Evolutionary conservation across 2,113 vertebrate genomes (phyloP).

Genomic region (Antidorcas marsupialis): DNA sequence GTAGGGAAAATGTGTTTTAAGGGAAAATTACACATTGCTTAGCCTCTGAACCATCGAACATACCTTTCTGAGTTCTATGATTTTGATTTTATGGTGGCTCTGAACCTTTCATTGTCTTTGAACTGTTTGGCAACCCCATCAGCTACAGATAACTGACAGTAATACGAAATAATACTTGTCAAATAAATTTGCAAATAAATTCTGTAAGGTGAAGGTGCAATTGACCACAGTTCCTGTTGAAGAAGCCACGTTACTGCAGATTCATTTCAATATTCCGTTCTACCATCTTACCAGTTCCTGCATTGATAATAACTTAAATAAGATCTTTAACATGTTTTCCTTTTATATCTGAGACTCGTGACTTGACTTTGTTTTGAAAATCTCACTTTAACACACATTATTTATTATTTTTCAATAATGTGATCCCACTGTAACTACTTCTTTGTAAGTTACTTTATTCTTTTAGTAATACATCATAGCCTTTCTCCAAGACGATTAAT

Average conservation of each 20-base stretch:
- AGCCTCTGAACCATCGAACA: neutral
- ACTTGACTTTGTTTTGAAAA: slow-evolving; percentile 29
- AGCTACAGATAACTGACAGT: neutral
- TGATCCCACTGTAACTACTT: neutral
- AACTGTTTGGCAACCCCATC: neutral
- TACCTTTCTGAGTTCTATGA: neutral
- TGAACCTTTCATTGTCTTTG: neutral
- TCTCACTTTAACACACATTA: neutral
- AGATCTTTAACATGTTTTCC: neutral
- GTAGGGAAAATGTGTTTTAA: neutral
- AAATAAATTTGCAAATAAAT: neutral
- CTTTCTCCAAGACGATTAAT: neutral
- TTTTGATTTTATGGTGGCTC: neutral
- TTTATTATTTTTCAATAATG: neutral
- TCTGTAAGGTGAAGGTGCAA: neutral
- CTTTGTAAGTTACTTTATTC: neutral
- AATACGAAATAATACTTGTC: neutral
- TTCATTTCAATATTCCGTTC: neutral
- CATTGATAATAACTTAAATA: slow-evolving; percentile 5
- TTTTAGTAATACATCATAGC: neutral
- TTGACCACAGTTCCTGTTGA: neutral
- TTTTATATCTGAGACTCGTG: neutral
- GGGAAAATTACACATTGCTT: neutral
- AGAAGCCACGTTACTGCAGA: neutral
- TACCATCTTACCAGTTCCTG: neutral